Base-by-base conservation (phyloP, 1,140 invertebrate species). In the Apis laboriosa region DNA sequence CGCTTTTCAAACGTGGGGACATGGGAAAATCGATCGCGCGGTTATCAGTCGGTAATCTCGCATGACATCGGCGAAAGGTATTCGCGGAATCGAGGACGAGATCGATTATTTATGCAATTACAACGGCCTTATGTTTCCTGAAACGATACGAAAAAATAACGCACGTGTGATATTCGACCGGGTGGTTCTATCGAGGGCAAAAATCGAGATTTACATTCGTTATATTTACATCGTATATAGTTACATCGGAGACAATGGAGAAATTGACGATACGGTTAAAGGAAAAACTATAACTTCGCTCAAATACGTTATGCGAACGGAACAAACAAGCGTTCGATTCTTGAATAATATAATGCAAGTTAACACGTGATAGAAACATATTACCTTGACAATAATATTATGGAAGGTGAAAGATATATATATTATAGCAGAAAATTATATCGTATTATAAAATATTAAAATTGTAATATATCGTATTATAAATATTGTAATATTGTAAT, bases 1-100 rank as follows among this genome's bases (percentile, higher is more conserved):
- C 61, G 68, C n/a, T 85, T 80, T 56, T 12, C 28, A 21, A 43
- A 72, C 70, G 67, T 15, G 75, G n/a, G n/a, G n/a, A 58, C 66
- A 49, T 11, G n/a, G 19, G n/a, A 60, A 73, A 75, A 87, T 87
- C 55, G 85, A 87, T 83, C 68, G 68, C 49, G 15, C 51, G 34
- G 34, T 66, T 84, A 87, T 87, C 86, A 70, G 68, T 51, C n/a
- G 4, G 63, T 72, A 67, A 87, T 87, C 86, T 88, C 43, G 78
- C 71, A 53, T 56, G 74, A 55, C 78, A 82, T 75, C 77, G 49
- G 53, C 24, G 24, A 66, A 49, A 24, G 74, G 64, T 63, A 67
- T 84, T 84, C 55, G n/a, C 72, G 43, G 72, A 80, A 84, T 43
- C 61, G 55, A 24, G 9, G n/a, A 19, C 17, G 49, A 76, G 49